Base-by-base conservation (phyloP, 2,888 invertebrate genomes). In the Gymnosoma rotundatum region DNA sequence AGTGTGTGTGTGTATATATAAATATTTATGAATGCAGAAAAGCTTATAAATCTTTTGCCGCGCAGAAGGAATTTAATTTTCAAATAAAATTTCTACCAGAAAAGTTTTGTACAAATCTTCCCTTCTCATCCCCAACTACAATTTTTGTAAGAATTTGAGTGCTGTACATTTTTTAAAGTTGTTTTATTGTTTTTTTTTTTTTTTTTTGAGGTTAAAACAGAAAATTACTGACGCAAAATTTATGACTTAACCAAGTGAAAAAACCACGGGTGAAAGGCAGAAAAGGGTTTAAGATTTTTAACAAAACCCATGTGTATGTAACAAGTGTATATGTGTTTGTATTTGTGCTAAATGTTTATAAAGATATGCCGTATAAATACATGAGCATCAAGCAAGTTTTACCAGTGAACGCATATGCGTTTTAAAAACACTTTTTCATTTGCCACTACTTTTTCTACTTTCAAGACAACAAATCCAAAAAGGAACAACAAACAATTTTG, bases 141-240 rank as follows among this genome's bases (percentile, higher is more conserved):
- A 45, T 48, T 50, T 21, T 72, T 52, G 32, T 50, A 79, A 67
- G 72, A 52, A 61, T 73, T 79, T 66, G 20, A 60, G 18, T 42
- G 48, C n/a, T 52, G 32, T 60, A 20, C 7, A n/a, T 38, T 69
- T 69, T 56, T 38, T 58, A 12, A 56, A 45, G 38, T 58, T 38
- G 14, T 64, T 69, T 32, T 7, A 32, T 32, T 32, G 0, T 32
- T 32, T 32, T 32, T 32, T 32, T 6, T 8, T 32, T 42, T 42
- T 12, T 75, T 66, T 84, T 81, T 69, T 38, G 81, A 81, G 78
- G 78, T 84, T 84, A 81, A 69, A 78, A 74, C 36, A 81, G 81
- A 81, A 84, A 84, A 84, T 84, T 84, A 78, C 81, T 81, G 72
- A 84, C 81, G 78, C 74, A 81, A 84, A 84, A 84, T 84, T 84